phyloP scores from a whole-genome alignment of 2,888 invertebrate genomes.

The Empis livida region DNA sequence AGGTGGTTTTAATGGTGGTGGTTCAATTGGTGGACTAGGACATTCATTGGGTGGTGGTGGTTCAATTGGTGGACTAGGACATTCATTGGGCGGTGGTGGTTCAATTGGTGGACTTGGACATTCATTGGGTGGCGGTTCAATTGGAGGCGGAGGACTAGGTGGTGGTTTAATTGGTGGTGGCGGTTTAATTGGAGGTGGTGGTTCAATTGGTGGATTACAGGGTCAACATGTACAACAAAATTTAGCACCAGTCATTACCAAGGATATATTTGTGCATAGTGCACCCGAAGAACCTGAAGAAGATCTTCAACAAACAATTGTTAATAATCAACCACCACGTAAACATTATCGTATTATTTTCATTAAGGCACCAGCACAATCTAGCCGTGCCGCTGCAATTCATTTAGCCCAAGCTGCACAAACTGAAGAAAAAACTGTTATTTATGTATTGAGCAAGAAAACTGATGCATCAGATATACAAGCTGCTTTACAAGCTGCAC shows the following conservation, averaged over 20 bases:
- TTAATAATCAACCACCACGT: constrained; percentile 23
- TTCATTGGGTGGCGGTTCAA: not conserved
- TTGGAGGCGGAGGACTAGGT: not conserved
- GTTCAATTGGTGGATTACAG: not conserved
- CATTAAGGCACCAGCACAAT: constrained; percentile 30
- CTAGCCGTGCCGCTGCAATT: constrained; percentile 17
- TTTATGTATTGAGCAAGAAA: constrained; percentile 33
- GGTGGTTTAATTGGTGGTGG: not conserved
- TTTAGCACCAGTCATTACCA: constrained; percentile 22
- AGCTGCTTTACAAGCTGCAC: constrained; percentile 21
- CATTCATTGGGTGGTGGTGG: not conserved
- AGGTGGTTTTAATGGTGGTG: not conserved
- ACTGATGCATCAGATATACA: constrained; percentile 28
- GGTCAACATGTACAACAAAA: constrained; percentile 6
- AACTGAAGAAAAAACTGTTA: constrained; percentile 33
- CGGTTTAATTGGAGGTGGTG: not conserved
- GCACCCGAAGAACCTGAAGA: constrained; percentile 29
- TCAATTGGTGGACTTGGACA: not conserved
- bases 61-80: not conserved
- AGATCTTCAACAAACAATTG: constrained; percentile 15
- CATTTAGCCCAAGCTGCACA: constrained; percentile 23
- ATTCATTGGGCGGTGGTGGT: not conserved
- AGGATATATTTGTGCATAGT: constrained; percentile 33
- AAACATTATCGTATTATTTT: constrained; percentile 34
- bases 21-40: not conserved